Evolutionary conservation across 2,113 vertebrate species (phyloP).

Genomic region (Aphelocoma coerulescens): DNA sequence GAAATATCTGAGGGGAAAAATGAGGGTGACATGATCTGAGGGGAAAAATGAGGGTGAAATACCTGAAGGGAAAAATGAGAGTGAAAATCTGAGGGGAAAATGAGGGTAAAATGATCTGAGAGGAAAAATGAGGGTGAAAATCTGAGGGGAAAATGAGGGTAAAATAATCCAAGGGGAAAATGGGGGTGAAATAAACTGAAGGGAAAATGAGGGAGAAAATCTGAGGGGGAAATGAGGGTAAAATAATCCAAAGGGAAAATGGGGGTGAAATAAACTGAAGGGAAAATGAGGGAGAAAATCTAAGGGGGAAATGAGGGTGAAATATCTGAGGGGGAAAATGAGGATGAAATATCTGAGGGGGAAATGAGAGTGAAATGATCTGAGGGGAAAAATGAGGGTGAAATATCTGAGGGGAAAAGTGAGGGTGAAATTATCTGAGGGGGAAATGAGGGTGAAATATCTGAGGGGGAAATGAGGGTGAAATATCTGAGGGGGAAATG

Average conservation of each 20-base stretch:
- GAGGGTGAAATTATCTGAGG: not conserved
- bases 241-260: not conserved
- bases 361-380: too few species aligned
- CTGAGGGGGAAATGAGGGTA: not conserved
- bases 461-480: too few species aligned
- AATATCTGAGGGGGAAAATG: not conserved
- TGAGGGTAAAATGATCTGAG: too few species aligned
- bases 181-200: not conserved
- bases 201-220: not conserved
- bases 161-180: accelerated
- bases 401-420: not conserved
- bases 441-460: not conserved
- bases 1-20: not conserved
- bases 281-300: too few species aligned
- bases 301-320: not conserved
- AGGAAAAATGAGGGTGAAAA: too few species aligned
- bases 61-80: too few species aligned
- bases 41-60: not conserved
- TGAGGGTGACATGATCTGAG: not conserved
- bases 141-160: too few species aligned
- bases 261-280: accelerated
- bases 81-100: not conserved
- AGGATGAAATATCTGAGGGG: not conserved
- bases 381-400: too few species aligned
- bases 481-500: not conserved